Evolutionary conservation across 2,797 vertebrate genomes (phyloP), one percentile per base, ranked within the genome.

Genomic region (Anas flavirostris): DNA sequence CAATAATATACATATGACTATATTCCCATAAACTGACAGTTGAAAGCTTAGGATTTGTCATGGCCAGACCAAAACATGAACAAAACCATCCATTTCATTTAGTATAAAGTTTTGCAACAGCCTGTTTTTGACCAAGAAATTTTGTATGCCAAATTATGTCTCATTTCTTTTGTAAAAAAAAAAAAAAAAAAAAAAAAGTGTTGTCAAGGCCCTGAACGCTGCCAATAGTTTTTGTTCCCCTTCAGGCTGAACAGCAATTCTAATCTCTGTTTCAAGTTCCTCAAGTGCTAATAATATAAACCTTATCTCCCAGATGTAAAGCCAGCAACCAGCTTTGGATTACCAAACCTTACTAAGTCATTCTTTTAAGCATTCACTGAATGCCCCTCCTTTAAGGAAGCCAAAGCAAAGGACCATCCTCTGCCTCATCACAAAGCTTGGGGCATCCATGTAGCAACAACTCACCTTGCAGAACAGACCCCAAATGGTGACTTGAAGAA

Each of bases 1-100:
- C 87, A 93, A 22, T 37, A 86, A 93, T 7, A 96, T 7, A 96
- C 86, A 86, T 70, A 91, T 82, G 93, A 94, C 81, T 94, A 88
- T 79, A 75, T 84, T 88, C n/a, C 75, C 92, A 84, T 60, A 79
- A 80, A 83, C 33, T 53, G 0, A 53, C 26, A 80, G 68, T 76
- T 17, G 43, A 87, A 79, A 77, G 74, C 78, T 86, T 28, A 90
- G 56, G 62, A 73, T 92, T 90, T 78, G 88, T 66, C 84, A 66
- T 25, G 43, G 70, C 41, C 91, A 95, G 72, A 94, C 37, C 44
- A 29, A 89, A 90, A 72, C 84, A 94, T n/a, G 35, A 93, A 62
- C 13, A 0, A 82, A 88, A 70, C 46, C 23, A 55, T 29, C 43
- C 41, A 74, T 62, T 79, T 92, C 37, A 82, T 82, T 88, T 86